Base-by-base conservation (phyloP, 2,113 vertebrate genomes). In the Sterna hirundo region DNA sequence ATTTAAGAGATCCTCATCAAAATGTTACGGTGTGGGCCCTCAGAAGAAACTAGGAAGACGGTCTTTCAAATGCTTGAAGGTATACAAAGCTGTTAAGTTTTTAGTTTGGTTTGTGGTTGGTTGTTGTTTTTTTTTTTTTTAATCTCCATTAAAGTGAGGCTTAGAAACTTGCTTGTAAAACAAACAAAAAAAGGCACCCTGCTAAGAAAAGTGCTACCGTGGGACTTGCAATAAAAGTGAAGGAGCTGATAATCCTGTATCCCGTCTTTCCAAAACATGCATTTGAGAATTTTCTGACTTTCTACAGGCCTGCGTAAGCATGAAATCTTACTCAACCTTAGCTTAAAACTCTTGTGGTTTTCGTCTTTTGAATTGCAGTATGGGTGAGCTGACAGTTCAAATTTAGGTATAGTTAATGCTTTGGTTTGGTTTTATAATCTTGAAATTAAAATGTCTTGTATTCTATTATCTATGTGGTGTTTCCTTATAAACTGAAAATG, bases 41-140 rank as follows among this genome's bases (percentile, higher is more conserved):
- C 40, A 54, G n/a, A 78, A 95, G 46, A 94, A 88, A 34, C 6
- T 17, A 11, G 27, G 15, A 79, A 25, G 36, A 19, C 13, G 5
- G 6, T 47, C 6, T 69, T 91, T 57, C 11, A 74, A 69, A 40
- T 78, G 9, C 22, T 57, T 38, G 6, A 55, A 88, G 7, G 19
- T 22, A 21, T 38, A 38, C 8, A 83, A 42, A 40, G 30, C n/a
- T 49, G 10, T 90, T 13, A 79, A 58, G 9, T 7, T 72, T 14
- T 12, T 57, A 11, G 29, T 58, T 86, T 42, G 29, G 13, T 83
- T 68, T 69, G 21, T 26, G 42, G 10, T 38, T 27, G 23, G 0
- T 12, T n/a, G n/a, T n/a, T n/a, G n/a, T n/a, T 1, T 1, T 8
- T 8, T 27, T 11, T 46, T 1, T 1, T 42, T 64, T 42, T 4